These are phyloP conservation scores for Cotesia vestalis DNA, from an alignment of 1,140 invertebrate species.

Conservation along the genomic window DNA sequence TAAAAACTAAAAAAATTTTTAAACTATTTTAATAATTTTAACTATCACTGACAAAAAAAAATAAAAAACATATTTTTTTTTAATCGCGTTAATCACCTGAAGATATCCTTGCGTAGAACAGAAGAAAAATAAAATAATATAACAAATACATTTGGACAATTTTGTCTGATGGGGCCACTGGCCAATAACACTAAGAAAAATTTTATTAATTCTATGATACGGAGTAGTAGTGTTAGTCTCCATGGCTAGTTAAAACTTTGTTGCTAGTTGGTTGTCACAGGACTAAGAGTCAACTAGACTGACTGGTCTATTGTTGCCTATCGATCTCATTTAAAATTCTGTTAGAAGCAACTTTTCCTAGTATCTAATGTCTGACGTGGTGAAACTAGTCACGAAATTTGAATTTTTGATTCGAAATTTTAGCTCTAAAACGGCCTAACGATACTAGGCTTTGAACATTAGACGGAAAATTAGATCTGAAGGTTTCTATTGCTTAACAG, in stretches of 20 bases:
- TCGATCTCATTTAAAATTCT: constrained; percentile 39
- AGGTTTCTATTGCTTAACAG: neutral
- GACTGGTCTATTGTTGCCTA: constrained; percentile 6
- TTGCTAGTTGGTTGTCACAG: neutral
- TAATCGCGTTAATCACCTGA: constrained; percentile 42
- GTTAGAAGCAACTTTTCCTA: constrained; percentile 14
- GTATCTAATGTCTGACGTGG: neutral
- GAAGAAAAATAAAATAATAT: constrained; percentile 36
- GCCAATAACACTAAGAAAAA: constrained; percentile 41
- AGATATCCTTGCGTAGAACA: constrained; percentile 40
- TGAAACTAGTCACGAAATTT: constrained; percentile 10
- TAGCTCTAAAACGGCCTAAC: too few species aligned
- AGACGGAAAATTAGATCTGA: neutral
- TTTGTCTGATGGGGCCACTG: constrained; percentile 45
- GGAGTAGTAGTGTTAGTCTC: constrained; percentile 30
- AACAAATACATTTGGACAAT: constrained; percentile 36
- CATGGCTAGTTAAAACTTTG: constrained; percentile 23
- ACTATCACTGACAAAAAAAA: too few species aligned
- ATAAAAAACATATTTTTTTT: neutral
- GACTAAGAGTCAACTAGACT: constrained; percentile 2
- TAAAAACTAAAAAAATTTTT: too few species aligned
- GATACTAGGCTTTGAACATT: neutral
- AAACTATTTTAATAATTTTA: too few species aligned
- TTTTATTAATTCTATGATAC: constrained; percentile 42
- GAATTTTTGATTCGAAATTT: constrained; percentile 24